phyloP scores from a whole-genome alignment of 2,888 invertebrate genomes.

The Icerya purchasi region DNA sequence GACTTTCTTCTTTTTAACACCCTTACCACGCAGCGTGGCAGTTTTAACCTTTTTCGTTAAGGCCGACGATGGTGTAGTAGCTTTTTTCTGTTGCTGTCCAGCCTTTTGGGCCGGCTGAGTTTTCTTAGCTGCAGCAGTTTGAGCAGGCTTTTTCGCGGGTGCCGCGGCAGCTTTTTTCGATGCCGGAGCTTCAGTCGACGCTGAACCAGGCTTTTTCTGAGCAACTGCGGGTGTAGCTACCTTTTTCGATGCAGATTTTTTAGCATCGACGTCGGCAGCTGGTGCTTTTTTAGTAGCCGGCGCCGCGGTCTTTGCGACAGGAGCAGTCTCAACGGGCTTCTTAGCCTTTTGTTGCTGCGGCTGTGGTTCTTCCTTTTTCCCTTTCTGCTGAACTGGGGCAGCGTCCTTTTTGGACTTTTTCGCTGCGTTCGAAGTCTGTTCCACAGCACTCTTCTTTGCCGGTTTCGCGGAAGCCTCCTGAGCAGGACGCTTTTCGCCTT shows the following conservation, averaged over 20 bases:
- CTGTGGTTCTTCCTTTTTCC: slow-evolving; percentile 13
- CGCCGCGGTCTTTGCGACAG: slow-evolving; percentile 17
- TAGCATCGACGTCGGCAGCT: slow-evolving; percentile 21
- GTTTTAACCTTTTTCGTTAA: slow-evolving; percentile 19
- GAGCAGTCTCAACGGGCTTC: slow-evolving; percentile 16
- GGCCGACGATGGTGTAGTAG: slow-evolving; percentile 18
- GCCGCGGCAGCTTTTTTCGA: slow-evolving; percentile 13
- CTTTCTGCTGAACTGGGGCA: slow-evolving; percentile 11
- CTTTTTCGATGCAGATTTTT: slow-evolving; percentile 29
- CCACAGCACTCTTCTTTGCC: slow-evolving; percentile 19
- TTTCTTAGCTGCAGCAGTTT: slow-evolving; percentile 27
- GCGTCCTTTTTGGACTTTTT: slow-evolving; percentile 11
- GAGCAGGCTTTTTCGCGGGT: slow-evolving; percentile 32
- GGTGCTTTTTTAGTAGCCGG: slow-evolving; percentile 23
- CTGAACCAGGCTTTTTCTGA: slow-evolving; percentile 24
- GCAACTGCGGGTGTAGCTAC: slow-evolving; percentile 24
- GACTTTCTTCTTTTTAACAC: slow-evolving; percentile 78
- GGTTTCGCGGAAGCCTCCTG: slow-evolving; percentile 15
- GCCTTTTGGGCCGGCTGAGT: slow-evolving; percentile 12
- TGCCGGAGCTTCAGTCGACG: slow-evolving; percentile 28
- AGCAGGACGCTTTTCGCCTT: slow-evolving; percentile 10
- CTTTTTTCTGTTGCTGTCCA: slow-evolving; percentile 24
- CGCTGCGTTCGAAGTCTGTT: slow-evolving; percentile 11
- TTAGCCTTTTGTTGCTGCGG: slow-evolving; percentile 15
- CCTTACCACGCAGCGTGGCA: slow-evolving; percentile 24